These are phyloP conservation scores for Dugesia japonica DNA, from an alignment of 2,888 invertebrate genomes.

Conservation along the genomic window DNA sequence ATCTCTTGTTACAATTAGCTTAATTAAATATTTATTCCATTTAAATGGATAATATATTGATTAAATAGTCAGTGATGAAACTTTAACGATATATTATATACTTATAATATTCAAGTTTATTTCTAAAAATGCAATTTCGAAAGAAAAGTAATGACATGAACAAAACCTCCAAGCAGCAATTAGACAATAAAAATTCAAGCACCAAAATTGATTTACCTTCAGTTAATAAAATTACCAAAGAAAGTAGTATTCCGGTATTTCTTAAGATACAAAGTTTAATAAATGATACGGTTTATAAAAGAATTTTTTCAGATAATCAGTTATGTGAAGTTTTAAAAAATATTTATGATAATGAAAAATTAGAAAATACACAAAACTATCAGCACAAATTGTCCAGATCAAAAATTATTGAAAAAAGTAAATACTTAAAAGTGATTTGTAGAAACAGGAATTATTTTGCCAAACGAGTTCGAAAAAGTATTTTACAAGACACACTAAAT, in stretches of 20 bases:
- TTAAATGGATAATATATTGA: no score
- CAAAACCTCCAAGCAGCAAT: no score
- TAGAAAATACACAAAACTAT: background rate
- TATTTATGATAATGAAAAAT: background rate
- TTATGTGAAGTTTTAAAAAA: background rate
- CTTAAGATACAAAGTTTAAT: background rate
- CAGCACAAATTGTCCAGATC: background rate
- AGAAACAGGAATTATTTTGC: background rate
- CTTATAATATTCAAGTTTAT: no score
- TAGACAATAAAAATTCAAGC: no score
- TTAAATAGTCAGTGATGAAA: no score
- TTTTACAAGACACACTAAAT: background rate
- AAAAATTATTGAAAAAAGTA: background rate
- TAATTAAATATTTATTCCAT: no score
- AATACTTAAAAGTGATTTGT: background rate
- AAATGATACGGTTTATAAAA: background rate
- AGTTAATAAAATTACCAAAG: background rate
- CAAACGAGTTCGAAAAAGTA: background rate
- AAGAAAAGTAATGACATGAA: no score
- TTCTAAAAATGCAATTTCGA: no score
- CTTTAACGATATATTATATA: no score
- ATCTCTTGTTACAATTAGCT: no score
- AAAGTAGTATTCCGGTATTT: background rate
- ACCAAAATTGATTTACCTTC: background rate
- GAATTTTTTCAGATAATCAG: background rate